Evolutionary conservation across 2,888 invertebrate species (phyloP), one percentile per base, ranked within the genome.

Genomic region (Oithona nana): DNA sequence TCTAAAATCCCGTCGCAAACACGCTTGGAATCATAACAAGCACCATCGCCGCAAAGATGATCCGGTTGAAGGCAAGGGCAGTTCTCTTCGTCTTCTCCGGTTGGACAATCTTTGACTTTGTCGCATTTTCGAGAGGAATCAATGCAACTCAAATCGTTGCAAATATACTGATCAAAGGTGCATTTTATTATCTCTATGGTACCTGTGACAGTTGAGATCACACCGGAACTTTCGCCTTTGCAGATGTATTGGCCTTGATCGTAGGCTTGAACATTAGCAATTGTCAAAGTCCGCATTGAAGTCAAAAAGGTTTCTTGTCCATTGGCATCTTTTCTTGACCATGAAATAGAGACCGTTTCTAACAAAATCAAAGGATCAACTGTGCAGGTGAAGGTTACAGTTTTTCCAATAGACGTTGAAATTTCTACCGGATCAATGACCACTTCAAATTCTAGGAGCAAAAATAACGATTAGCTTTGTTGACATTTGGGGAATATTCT

Each of bases 1-100:
- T 84, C 82, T 1, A 59, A 65, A 3, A 67, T 51, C n/a, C 77
- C 75, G 70, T 84, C 78, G 73, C 86, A 86, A 55, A 75, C 75
- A 63, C 73, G 73, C 49, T 68, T 69, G 28, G 68, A 68, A 20
- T 77, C 73, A 65, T 86, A 77, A 72, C 86, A 86, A 28, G 77
- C 74, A 16, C 78, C 80, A 64, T 76, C 74, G 67, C 76, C 75
- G 68, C 81, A 82, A 26, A 28, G 56, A 57, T 66, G 67, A 39
- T 65, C 59, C 22, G 66, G 65, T 22, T 2, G 22, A 24, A 24
- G 54, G 26, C 28, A 52, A 54, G 16, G 31, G 48, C 57, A 57
- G 2, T 57, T 39, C 6, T 16, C 16, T 24, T 63, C 49, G 26
- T 63, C 50, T 16, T 61, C 28, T 28, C 31, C 30, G 13, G 16